Evolutionary conservation across 2,113 vertebrate species (phyloP).

Genomic region (Sialia sialis): DNA sequence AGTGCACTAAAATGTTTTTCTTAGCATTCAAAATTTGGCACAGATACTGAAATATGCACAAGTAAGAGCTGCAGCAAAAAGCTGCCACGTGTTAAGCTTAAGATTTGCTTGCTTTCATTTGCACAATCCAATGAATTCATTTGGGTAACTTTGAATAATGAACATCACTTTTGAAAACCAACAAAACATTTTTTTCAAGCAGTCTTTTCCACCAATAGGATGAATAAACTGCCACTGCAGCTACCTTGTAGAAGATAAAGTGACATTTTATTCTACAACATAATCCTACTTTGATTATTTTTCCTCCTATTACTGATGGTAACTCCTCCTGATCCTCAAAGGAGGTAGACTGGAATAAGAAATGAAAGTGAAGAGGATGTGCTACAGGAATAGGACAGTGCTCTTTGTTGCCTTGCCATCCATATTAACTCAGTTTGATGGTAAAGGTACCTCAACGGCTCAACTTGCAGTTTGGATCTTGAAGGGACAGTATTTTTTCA

Average conservation of each 20-base stretch:
- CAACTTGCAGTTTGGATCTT: not conserved
- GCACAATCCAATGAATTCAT: fast-evolving
- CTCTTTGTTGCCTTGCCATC: not conserved
- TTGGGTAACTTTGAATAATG: not conserved
- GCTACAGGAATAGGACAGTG: fast-evolving
- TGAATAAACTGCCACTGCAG: not conserved
- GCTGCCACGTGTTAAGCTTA: not conserved
- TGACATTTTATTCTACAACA: not conserved
- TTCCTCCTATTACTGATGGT: not conserved
- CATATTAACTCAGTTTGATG: not conserved
- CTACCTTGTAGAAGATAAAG: not conserved
- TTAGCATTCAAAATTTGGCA: not conserved
- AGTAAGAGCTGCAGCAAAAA: not conserved
- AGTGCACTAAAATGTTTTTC: not conserved
- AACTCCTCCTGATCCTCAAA: not conserved
- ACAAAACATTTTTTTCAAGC: not conserved
- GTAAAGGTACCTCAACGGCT: not conserved
- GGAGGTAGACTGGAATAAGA: not conserved
- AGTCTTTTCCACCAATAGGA: not conserved
- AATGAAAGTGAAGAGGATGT: not conserved
- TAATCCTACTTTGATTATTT: not conserved
- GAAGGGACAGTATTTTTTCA: not conserved
- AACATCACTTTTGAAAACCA: fast-evolving
- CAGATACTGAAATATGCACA: not conserved
- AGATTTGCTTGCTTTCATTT: not conserved